Base-by-base conservation (phyloP, 2,888 invertebrate species). In the Ornithoptera alexandrae region DNA sequence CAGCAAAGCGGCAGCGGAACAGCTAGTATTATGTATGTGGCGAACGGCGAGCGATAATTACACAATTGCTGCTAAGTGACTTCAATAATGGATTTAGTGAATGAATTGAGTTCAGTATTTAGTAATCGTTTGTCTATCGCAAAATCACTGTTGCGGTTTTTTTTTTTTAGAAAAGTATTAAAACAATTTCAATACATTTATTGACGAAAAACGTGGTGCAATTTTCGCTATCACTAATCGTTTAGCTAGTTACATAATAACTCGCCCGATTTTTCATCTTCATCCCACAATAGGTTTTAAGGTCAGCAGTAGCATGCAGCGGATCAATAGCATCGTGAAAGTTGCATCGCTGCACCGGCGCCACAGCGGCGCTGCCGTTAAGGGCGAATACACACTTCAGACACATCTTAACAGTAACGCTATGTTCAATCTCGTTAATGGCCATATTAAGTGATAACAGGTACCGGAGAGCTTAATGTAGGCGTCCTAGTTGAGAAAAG, bases 291-390 rank as follows among this genome's bases (percentile, higher is more conserved):
- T 67, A 42, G 42, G 62, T 70, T 70, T 70, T 70, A 58, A 70
- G 69, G 69, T 70, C 69, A 63, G 63, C 63, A 67, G 70, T 64
- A 58, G 70, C 65, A 67, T 67, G 67, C 62, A 67, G 63, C 70
- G 60, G 69, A 74, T 74, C 74, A 72, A 74, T 74, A 67, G 69
- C 69, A 66, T 68, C 75, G 74, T 73, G 75, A 75, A 75, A 74
- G 73, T 75, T 73, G 70, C 73, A 72, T 70, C 72, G 60, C 69
- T 70, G 71, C 71, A 71, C 57, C 62, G 74, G 74, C 73, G 72
- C 72, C 74, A 71, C 68, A 12, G 68, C 65, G 74, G 68, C 74
- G 74, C 73, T 68, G 64, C 36, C 61, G 61, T 58, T 72, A 71
- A 72, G 70, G 66, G 65, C 63, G 69, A 70, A 68, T 71, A 61